A percentile compares a stretch with the other conserved stretches of the same genome.
Conservation (phyloP, 2,888 invertebrate genomes). For the Stenotaenia linearis region DNA sequence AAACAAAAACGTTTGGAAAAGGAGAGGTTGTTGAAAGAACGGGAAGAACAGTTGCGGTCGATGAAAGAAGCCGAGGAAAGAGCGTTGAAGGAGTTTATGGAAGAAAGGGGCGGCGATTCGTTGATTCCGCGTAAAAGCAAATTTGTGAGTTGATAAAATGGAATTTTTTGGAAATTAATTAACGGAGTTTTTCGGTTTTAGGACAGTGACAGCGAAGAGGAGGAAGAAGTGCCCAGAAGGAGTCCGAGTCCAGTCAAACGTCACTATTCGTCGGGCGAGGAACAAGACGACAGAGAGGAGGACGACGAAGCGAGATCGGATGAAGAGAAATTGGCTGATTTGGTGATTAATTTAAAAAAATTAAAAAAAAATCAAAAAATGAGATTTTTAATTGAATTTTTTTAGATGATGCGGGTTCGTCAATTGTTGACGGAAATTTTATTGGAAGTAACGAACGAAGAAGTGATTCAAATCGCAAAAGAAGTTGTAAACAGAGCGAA, state of each 20-base stretch:
- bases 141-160: slow-evolving; percentile 52
- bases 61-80: slow-evolving; percentile 41
- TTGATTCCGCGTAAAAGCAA: slow-evolving; percentile 54
- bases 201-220: slow-evolving; percentile 47
- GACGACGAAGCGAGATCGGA: slow-evolving; percentile 42
- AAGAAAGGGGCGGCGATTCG: slow-evolving; percentile 52
- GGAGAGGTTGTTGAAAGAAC: slow-evolving; percentile 61
- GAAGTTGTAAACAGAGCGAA: slow-evolving; percentile 72
- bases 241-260: slow-evolving; percentile 32
- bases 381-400: neutral
- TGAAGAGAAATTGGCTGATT: slow-evolving; percentile 45
- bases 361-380: neutral
- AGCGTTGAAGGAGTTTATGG: slow-evolving; percentile 38
- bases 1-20: slow-evolving; percentile 79
- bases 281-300: slow-evolving; percentile 35
- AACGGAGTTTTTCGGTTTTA: slow-evolving; percentile 34
- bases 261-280: slow-evolving; percentile 43
- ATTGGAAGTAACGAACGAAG: slow-evolving; percentile 85
- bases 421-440: slow-evolving; percentile 87
- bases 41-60: slow-evolving; percentile 52
- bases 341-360: slow-evolving; percentile 42
- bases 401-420: slow-evolving; percentile 73
- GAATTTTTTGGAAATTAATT: neutral
- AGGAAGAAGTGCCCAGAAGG: slow-evolving; percentile 43
- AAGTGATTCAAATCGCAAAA: slow-evolving; percentile 75